Conservation (phyloP, 2,113 vertebrate species). For the Anolis sagrei region DNA sequence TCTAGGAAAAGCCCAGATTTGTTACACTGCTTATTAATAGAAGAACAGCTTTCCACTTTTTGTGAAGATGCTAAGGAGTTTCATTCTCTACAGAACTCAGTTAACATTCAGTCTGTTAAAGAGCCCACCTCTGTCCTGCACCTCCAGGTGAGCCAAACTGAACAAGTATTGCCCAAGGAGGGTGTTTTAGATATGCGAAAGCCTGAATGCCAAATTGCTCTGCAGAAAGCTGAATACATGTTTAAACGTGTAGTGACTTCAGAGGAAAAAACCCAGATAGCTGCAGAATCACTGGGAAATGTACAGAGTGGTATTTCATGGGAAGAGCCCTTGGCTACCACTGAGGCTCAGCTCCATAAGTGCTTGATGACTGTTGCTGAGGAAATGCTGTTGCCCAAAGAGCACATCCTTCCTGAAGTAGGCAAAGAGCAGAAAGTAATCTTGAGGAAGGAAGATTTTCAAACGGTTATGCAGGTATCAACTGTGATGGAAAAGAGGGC, state of each 20-base stretch:
- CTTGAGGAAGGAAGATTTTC: slow-evolving; percentile 78
- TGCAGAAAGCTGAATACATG: slow-evolving; percentile 73
- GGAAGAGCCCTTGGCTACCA: slow-evolving; percentile 45
- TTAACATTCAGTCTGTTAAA: slow-evolving; percentile 61
- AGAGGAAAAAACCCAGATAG: slow-evolving; percentile 73
- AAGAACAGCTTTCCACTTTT: slow-evolving; percentile 69
- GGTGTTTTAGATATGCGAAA: slow-evolving; percentile 65
- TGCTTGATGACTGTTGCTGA: slow-evolving; percentile 69
- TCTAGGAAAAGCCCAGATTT: slow-evolving; percentile 61
- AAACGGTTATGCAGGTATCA: slow-evolving; percentile 72
- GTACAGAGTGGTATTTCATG: slow-evolving; percentile 64
- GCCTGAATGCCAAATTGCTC: slow-evolving; percentile 66
- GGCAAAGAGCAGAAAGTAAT: slow-evolving; percentile 70
- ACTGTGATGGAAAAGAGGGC: slow-evolving; percentile 68
- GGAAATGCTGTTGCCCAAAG: slow-evolving; percentile 75
- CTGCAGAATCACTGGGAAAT: slow-evolving; percentile 64
- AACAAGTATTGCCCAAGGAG: slow-evolving; percentile 78
- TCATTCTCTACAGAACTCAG: slow-evolving; percentile 20
- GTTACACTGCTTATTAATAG: slow-evolving; percentile 64
- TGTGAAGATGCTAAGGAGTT: slow-evolving; percentile 68
- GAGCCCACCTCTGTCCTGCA: slow-evolving; percentile 68
- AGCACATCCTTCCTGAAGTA: slow-evolving; percentile 57
- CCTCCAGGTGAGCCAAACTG: slow-evolving; percentile 69
- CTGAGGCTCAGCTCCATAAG: slow-evolving; percentile 61
- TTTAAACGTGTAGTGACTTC: slow-evolving; percentile 58